Evolutionary conservation across 2,888 invertebrate species (phyloP), one percentile per base, ranked within the genome.

Genomic region (Tanypteryx hageni): DNA sequence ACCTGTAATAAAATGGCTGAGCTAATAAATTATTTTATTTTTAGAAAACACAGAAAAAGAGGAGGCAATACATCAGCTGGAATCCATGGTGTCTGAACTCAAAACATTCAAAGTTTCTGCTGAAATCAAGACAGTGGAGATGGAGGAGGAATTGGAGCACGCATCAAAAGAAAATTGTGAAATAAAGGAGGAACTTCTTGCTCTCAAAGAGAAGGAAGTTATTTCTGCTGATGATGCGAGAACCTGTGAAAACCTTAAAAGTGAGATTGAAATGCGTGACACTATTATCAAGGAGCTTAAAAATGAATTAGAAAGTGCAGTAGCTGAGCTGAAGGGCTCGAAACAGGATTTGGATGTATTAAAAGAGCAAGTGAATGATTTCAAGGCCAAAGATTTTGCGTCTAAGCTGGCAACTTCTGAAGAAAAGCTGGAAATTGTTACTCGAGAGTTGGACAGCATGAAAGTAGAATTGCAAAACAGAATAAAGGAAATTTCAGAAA

Each of bases 71-170:
- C 89, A 68, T 14, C 27, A 89, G 59, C 18, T 89, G 89, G 89
- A 89, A 44, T 68, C 68, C 11, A 64, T 44, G 14, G 56, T 89
- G 22, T 68, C 64, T 44, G 89, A 89, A 27, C 68, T 89, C n/a
- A 89, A 64, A 58, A 89, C 89, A 7, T 89, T 59, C 64, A 61
- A 89, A 94, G 97, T 98, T n/a, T 96, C 96, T 57, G 96, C 97
- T 0, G 97, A 98, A 95, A 97, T 98, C 94, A 97, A 97, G 93
- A 96, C 97, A 11, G 97, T 97, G 68, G 97, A 98, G 94, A 95
- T 98, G 93, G 98, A 98, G 95, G 98, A 98, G 94, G 97, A 97
- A 94, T 95, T 97, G 86, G 97, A 96, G 16, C 92, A 92, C 22
- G 68, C 64, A 10, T 56, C 44, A 0, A 22, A 57, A 22, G 85